phyloP scores from a whole-genome alignment of 2,888 invertebrate genomes.

The Rotaria socialis region DNA sequence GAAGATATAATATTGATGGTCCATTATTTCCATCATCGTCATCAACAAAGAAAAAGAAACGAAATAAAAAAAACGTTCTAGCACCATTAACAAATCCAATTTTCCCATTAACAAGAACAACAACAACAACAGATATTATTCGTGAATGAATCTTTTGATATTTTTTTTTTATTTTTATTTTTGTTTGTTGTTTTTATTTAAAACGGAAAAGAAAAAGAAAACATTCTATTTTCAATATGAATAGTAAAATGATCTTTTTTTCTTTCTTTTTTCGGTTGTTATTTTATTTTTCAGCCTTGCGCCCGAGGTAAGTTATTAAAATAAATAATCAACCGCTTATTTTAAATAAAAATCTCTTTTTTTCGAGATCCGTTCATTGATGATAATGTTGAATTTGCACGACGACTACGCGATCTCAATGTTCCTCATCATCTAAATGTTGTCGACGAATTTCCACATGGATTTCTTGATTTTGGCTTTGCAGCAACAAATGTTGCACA shows the following conservation, averaged over 20 bases:
- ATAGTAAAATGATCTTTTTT: neutral
- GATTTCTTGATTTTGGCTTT: constrained; percentile 65
- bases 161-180: neutral
- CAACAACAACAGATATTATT: neutral
- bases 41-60: neutral
- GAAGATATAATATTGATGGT: neutral
- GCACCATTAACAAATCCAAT: neutral
- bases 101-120: neutral
- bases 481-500: neutral
- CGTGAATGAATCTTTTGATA: neutral
- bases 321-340: neutral
- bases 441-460: constrained; percentile 83
- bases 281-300: neutral
- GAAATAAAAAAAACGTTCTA: neutral
- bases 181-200: neutral
- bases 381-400: constrained; percentile 90
- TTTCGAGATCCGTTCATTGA: constrained; percentile 81
- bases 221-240: neutral
- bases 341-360: too few species aligned
- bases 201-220: neutral
- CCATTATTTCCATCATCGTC: neutral
- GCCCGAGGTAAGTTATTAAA: neutral
- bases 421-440: constrained; percentile 76
- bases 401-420: constrained; percentile 73
- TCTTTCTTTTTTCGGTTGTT: neutral